Evolutionary conservation across 53 echinoderm and acorn worm species (phyloP), one percentile per base, ranked within the genome.

Genomic region (Henricia sp.): DNA sequence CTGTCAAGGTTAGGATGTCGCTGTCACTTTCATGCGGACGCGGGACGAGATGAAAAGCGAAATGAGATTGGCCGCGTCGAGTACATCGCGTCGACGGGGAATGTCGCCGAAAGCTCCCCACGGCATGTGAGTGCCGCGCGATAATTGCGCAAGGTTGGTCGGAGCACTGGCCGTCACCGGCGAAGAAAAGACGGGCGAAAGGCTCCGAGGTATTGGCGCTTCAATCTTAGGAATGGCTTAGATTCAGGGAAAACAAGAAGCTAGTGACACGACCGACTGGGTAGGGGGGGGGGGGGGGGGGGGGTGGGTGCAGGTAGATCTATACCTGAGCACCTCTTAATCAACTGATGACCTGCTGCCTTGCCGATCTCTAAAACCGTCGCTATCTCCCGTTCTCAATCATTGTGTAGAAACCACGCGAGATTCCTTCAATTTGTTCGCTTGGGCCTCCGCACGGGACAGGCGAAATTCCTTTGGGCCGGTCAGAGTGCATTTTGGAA

Each of bases 61-160:
- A 76, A 59, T 59, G 59, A 76, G 76, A 73, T 73, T 73, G 73
- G 42, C 73, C 73, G 53, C n/a, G n/a, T n/a, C n/a, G n/a, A n/a
- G n/a, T n/a, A n/a, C n/a, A n/a, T n/a, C n/a, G n/a, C n/a, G n/a
- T n/a, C n/a, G n/a, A n/a, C n/a, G n/a, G n/a, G n/a, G n/a, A n/a
- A n/a, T n/a, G n/a, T 54, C 29, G 62, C 67, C 67, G 67, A 17
- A 21, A 16, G 32, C 71, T 37, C 10, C 43, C 52, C 73, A 52
- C 73, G 73, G 59, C n/a, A n/a, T n/a, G n/a, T n/a, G 76, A 56
- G 42, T 25, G 14, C 57, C 46, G 40, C 58, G 76, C 20, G 58
- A 59, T 76, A 76, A 76, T 76, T 76, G 76, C 76, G 76, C 76
- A 76, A 76, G 76, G 76, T 76, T 76, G n/a, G n/a, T n/a, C n/a